Percentiles rank a stretch among this genome's conserved stretches.
These are phyloP conservation scores for Arctocebus calabarensis DNA, from an alignment of 2,797 vertebrate genomes.

Conservation along the genomic window DNA sequence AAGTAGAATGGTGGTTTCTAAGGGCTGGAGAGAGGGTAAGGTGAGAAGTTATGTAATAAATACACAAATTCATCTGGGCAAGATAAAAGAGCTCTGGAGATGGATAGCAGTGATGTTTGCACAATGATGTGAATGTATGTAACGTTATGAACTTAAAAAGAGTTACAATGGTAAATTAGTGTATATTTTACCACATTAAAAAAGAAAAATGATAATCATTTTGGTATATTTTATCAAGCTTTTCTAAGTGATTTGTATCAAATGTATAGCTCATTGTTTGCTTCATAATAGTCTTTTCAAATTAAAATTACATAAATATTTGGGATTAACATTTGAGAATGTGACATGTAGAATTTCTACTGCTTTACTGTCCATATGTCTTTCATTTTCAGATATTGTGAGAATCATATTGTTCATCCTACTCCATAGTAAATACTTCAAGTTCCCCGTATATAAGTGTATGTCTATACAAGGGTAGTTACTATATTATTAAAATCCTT, in stretches of 20 bases:
- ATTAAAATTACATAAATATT: neutral
- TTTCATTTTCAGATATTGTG: neutral
- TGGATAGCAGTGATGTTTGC: neutral
- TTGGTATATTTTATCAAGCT: neutral
- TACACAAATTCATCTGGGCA: neutral
- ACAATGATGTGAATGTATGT: neutral
- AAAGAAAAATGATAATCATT: neutral
- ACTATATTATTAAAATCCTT: neutral
- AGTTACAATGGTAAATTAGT: neutral
- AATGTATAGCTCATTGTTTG: neutral
- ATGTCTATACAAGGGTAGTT: neutral
- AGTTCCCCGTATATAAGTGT: neutral
- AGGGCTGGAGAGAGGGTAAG: neutral
- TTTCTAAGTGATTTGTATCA: neutral
- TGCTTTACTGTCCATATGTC: neutral
- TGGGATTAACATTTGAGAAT: neutral
- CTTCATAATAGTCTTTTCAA: neutral
- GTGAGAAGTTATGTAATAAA: neutral
- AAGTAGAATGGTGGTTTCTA: neutral
- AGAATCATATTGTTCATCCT: neutral
- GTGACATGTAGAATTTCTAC: neutral
- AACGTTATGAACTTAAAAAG: neutral
- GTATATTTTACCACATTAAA: neutral
- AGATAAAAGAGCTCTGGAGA: neutral
- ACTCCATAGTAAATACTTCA: neutral